Base-by-base conservation (phyloP, 2,113 vertebrate species). In the Pelecanoides urinatrix region DNA sequence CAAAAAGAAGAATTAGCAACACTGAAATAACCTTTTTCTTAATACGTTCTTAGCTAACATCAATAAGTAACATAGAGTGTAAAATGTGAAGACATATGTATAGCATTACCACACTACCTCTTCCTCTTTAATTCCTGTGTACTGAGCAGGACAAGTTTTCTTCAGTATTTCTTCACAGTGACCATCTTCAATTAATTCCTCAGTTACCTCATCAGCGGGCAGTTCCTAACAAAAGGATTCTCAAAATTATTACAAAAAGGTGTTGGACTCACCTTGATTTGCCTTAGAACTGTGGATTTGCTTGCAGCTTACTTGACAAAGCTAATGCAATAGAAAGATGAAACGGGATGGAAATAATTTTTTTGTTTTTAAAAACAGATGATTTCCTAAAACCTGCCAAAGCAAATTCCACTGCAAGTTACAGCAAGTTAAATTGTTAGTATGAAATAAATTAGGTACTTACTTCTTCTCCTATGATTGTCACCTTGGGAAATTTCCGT, bases 401-500 rank as follows among this genome's bases (percentile, higher is more conserved):
- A 77, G 30, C 32, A 85, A 81, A 70, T 61, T 85, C 55, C n/a
- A 50, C 11, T 25, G 62, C 27, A 72, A 47, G 20, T 56, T 30
- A 29, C 20, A 32, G 44, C 49, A 79, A 50, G 65, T 62, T 61
- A 10, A 16, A 27, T 10, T 19, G 7, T 38, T 49, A 44, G 23
- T 21, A 66, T 82, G 38, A 92, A 42, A 72, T 29, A 61, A 66
- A 71, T 21, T 20, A 79, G 61, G 38, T 53, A 70, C 97, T 96
- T 93, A 99, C 99, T 98, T 99, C 99, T 96, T 99, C 99, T 79
- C 99, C 99, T 61, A 99, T 99, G 85, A 99, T 99, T 66, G 99
- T 99, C 65, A 99, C 66, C 86, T 98, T 98, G 8, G 99, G 99
- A 94, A 99, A 99, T 55, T 97, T 98, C 81, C 97, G 98, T 62